Evolutionary conservation across 2,888 invertebrate species (phyloP).

Genomic region (Agrochola lota): DNA sequence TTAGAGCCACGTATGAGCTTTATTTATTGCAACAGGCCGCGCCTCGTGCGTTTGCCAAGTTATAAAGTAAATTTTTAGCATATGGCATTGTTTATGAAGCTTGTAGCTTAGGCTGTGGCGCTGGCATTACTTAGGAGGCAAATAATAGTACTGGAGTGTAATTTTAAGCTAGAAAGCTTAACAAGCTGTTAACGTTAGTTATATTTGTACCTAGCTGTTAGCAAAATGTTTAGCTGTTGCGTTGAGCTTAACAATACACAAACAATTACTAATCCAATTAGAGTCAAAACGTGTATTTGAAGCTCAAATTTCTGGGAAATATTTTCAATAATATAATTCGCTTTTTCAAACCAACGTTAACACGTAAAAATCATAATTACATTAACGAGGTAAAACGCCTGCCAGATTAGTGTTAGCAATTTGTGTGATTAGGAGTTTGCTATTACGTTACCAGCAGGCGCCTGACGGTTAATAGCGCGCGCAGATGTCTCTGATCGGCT

Average conservation of each 20-base stretch:
- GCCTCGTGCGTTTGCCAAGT: conserved; percentile 67
- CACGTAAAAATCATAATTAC: conserved; percentile 59
- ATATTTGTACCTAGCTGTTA: conserved; percentile 2
- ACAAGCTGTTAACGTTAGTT: conserved; percentile 27
- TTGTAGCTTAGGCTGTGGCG: conserved; percentile 45
- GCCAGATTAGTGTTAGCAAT: conserved; percentile 76
- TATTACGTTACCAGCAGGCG: conserved; percentile 74
- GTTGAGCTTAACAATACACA: conserved; percentile 20
- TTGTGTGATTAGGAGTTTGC: conserved; percentile 77
- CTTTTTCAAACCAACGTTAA: neutral
- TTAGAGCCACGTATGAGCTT: conserved; percentile 67
- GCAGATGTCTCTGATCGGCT: conserved; percentile 73
- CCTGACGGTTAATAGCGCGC: conserved; percentile 66
- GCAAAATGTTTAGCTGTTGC: conserved; percentile 15
- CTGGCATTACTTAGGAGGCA: conserved; percentile 50
- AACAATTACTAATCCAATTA: conserved; percentile 10
- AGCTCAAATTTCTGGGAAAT: neutral
- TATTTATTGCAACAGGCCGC: conserved; percentile 67
- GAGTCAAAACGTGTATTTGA: neutral
- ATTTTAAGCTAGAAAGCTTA: conserved; percentile 45
- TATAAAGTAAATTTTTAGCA: conserved; percentile 63
- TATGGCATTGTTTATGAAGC: conserved; percentile 54
- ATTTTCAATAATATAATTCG: neutral
- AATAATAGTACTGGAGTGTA: conserved; percentile 24
- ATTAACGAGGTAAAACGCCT: conserved; percentile 70